These are phyloP conservation scores for Oreonectes daqikongensis DNA, from an alignment of 2,797 vertebrate genomes.

Conservation along the genomic window DNA sequence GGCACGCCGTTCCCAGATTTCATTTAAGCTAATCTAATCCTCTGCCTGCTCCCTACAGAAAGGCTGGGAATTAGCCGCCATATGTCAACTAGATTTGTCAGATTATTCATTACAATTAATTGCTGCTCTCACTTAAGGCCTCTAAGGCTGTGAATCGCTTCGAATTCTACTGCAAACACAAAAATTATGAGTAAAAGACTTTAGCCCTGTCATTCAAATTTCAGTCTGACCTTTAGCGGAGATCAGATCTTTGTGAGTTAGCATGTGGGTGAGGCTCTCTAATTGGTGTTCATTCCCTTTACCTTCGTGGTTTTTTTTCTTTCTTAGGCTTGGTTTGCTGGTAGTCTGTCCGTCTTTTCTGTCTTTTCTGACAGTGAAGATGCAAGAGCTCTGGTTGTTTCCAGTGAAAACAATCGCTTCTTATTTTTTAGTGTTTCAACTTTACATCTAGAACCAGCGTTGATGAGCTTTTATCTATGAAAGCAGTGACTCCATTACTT, in stretches of 20 bases:
- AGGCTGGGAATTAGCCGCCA: slow-evolving; percentile 99
- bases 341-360: slow-evolving; percentile 85
- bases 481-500: background rate
- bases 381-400: slow-evolving; percentile 54
- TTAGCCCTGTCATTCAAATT: slow-evolving; percentile 99
- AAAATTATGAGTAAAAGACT: slow-evolving; percentile 99
- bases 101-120: slow-evolving; percentile 99
- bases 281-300: slow-evolving; percentile 89
- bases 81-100: slow-evolving; percentile 99
- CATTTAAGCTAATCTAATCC: slow-evolving; percentile 99
- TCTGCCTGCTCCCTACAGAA: slow-evolving; percentile 99
- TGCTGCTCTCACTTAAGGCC: slow-evolving; percentile 99
- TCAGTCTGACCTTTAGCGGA: slow-evolving; percentile 99
- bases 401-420: background rate
- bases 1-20: slow-evolving; percentile 97
- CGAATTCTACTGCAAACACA: slow-evolving; percentile 99
- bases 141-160: slow-evolving; percentile 99
- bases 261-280: slow-evolving; percentile 94
- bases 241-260: slow-evolving; percentile 96
- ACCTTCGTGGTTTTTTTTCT: slow-evolving; percentile 32
- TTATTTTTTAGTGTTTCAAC: slow-evolving; percentile 36
- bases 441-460: background rate
- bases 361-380: slow-evolving; percentile 77
- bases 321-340: slow-evolving; percentile 80
- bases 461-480: background rate